A percentile compares a stretch with the other conserved stretches of the same genome.
Conservation (phyloP, 2,113 vertebrate genomes). For the Phainopepla nitens region DNA sequence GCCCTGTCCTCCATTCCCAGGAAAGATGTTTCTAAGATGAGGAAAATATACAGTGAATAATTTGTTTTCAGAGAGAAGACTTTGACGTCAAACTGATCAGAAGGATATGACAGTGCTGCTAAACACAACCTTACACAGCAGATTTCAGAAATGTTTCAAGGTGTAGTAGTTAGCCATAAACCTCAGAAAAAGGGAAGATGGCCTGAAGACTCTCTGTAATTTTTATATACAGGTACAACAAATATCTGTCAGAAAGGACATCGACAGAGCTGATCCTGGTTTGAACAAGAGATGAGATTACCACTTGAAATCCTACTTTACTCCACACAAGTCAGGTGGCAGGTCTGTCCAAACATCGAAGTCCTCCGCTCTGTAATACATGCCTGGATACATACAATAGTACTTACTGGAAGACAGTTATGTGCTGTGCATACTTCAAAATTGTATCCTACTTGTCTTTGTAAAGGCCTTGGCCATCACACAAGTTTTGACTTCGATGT, state of each 20-base stretch:
- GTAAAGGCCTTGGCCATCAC: not conserved
- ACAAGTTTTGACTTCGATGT: not conserved
- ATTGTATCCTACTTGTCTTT: not conserved
- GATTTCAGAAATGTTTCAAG: not conserved
- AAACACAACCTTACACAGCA: not conserved
- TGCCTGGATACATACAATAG: not conserved
- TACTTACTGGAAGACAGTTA: not conserved
- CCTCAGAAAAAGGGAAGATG: not conserved
- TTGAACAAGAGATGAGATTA: not conserved
- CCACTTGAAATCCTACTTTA: not conserved
- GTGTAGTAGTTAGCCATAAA: not conserved
- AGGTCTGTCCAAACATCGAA: not conserved
- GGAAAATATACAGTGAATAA: not conserved
- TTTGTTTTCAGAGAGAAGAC: not conserved
- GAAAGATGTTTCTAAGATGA: not conserved
- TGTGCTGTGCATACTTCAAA: not conserved
- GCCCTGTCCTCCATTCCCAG: not conserved
- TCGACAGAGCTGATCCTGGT: not conserved
- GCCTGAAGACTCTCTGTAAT: not conserved
- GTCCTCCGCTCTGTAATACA: not conserved
- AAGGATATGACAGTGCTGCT: not conserved
- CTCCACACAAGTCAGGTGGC: not conserved
- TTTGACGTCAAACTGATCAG: not conserved
- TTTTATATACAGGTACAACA: not conserved
- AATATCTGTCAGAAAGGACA: not conserved